A percentile compares a stretch with the other conserved stretches of the same genome.
Conservation (phyloP, 2,797 vertebrate genomes). For the Micromesistius poutassou region DNA sequence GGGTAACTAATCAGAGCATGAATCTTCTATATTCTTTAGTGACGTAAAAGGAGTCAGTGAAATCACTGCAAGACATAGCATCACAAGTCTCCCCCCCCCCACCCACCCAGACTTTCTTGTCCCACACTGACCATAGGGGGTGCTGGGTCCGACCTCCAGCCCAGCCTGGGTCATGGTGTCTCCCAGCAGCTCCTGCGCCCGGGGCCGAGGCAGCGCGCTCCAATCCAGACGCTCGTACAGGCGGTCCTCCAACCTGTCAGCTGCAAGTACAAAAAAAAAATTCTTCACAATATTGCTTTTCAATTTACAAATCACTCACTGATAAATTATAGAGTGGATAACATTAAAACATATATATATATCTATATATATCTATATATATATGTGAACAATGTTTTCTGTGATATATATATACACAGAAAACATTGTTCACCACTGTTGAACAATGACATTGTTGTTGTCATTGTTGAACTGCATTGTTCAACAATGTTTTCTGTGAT, state of each 20-base stretch:
- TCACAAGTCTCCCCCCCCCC: neutral
- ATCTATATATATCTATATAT: too few relatives aligned
- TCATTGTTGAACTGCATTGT: too few relatives aligned
- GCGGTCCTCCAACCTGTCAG: slow-evolving; percentile 87
- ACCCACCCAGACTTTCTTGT: neutral
- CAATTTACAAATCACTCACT: too few relatives aligned
- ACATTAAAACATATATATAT: too few relatives aligned
- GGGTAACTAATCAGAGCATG: too few relatives aligned
- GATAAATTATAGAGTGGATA: too few relatives aligned
- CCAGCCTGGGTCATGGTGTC: slow-evolving; percentile 90
- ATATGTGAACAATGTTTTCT: too few relatives aligned
- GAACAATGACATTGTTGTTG: too few relatives aligned
- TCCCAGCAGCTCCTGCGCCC: slow-evolving; percentile 85
- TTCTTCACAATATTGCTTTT: too few relatives aligned
- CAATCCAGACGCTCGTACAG: slow-evolving; percentile 93
- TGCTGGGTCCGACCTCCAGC: slow-evolving; percentile 88
- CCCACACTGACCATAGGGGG: slow-evolving; percentile 83
- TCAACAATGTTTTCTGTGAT: too few relatives aligned
- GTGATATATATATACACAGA: too few relatives aligned
- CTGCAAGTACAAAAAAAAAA: neutral
- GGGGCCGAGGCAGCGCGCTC: slow-evolving; percentile 82
- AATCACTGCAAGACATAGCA: neutral
- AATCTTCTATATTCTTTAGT: neutral
- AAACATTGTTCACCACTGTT: too few relatives aligned
- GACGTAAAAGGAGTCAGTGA: neutral